Percentiles rank a stretch among this genome's conserved stretches.
phyloP scores from a whole-genome alignment of 2,113 vertebrate species.

The Otolemur garnettii region DNA sequence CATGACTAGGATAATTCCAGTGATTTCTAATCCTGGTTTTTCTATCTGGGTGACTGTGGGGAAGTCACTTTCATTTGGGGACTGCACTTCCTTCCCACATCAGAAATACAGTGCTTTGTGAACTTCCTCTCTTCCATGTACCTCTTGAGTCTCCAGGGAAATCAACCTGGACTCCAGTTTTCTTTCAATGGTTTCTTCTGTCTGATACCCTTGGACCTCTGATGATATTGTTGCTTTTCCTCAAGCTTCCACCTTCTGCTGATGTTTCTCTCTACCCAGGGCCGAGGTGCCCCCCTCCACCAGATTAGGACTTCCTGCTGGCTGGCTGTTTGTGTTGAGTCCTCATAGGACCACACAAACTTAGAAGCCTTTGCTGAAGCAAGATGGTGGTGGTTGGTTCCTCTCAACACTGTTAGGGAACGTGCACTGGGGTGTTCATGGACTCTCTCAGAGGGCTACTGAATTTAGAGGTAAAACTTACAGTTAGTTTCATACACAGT shows the following conservation, averaged over 20 bases:
- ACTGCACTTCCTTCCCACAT: neutral
- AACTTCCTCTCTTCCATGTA: neutral
- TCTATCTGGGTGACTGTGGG: neutral
- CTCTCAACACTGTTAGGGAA: neutral
- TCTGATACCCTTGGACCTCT: neutral
- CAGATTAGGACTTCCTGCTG: neutral
- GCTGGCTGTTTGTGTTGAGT: neutral
- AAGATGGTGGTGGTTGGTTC: neutral
- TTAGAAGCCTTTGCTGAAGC: neutral
- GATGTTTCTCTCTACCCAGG: neutral
- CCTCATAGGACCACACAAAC: neutral
- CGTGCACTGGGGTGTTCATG: neutral
- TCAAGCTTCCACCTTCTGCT: neutral
- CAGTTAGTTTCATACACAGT: neutral
- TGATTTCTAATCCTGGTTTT: conserved; percentile 19
- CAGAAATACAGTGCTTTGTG: neutral
- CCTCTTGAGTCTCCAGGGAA: neutral
- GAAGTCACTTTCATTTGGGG: neutral
- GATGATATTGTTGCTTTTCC: neutral
- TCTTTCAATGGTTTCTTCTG: neutral
- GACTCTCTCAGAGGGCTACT: neutral
- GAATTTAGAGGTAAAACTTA: neutral
- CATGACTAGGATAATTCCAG: neutral
- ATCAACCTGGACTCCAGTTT: neutral
- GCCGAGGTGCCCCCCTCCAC: neutral